Percentiles rank a stretch among this genome's conserved stretches.
Conservation (phyloP, 2,888 invertebrate genomes). For the Drosophila seclusa region DNA sequence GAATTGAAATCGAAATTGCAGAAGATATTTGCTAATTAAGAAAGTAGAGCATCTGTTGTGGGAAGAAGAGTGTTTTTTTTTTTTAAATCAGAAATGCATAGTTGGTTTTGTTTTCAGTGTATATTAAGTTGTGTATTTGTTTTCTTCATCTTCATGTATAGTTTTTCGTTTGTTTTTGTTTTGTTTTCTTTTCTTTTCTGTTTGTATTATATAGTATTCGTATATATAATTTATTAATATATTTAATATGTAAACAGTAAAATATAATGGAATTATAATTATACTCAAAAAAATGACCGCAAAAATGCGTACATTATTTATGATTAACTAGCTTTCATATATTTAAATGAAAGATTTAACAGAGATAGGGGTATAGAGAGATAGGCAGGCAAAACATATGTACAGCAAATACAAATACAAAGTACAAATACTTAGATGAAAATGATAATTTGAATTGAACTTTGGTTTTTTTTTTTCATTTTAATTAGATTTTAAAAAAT, state of each 20-base stretch:
- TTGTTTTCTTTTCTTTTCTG: conserved; percentile 28
- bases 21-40: not conserved
- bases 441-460: conserved; percentile 43
- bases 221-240: conserved; percentile 68
- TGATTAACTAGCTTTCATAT: conserved; percentile 35
- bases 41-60: conserved; percentile 25
- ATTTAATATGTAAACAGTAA: conserved; percentile 68
- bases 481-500: conserved; percentile 39
- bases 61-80: conserved; percentile 1
- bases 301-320: conserved; percentile 56
- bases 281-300: conserved; percentile 58
- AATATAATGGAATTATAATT: conserved; percentile 69
- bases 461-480: conserved; percentile 9
- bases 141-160: conserved; percentile 67
- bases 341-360: conserved; percentile 51
- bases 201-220: conserved; percentile 63
- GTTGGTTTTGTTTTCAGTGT: conserved; percentile 74
- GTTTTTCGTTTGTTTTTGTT: conserved; percentile 58
- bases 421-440: conserved; percentile 37
- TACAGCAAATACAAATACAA: conserved; percentile 70
- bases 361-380: conserved; percentile 23
- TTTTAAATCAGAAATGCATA: conserved; percentile 71
- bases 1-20: not conserved
- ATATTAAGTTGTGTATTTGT: conserved; percentile 79
- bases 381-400: conserved; percentile 66